phyloP scores from a whole-genome alignment of 35 echinoderm and acorn worm genomes.

The Lytechinus variegatus region DNA sequence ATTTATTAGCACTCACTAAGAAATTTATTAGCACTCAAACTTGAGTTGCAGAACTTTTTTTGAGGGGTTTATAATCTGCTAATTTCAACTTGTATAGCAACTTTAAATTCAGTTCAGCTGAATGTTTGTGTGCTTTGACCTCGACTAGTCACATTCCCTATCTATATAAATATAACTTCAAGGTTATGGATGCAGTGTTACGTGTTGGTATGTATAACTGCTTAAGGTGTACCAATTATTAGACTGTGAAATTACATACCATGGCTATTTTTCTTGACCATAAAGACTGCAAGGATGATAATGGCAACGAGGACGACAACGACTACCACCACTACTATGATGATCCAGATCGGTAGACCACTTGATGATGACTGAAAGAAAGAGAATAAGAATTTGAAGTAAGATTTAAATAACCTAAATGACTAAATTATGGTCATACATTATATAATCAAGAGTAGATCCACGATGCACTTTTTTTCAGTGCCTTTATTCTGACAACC shows the following conservation, averaged over 20 bases:
- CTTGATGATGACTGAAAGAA: neutral
- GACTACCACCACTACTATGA: conserved; percentile 59
- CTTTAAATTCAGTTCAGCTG: too few species aligned
- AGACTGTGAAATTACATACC: neutral
- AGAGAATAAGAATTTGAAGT: neutral
- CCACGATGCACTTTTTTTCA: neutral
- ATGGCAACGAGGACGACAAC: conserved; percentile 47
- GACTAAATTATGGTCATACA: neutral
- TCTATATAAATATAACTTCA: too few species aligned
- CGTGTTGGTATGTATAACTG: too few species aligned
- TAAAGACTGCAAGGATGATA: conserved; percentile 51
- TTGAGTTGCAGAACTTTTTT: too few species aligned
- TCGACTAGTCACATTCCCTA: too few species aligned
- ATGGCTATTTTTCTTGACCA: conserved; percentile 28
- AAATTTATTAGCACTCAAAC: too few species aligned
- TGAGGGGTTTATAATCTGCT: too few species aligned
- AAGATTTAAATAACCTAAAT: neutral
- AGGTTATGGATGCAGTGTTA: too few species aligned
- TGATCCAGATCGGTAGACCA: conserved; percentile 68
- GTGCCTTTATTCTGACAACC: too few species aligned
- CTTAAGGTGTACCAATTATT: neutral
- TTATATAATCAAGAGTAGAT: neutral
- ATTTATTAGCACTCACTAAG: too few species aligned
- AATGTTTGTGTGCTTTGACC: too few species aligned
- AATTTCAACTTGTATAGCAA: too few species aligned